Percentiles rank a stretch among this genome's conserved stretches.
These are phyloP conservation scores for Drosophila parvula DNA, from an alignment of 1,140 invertebrate genomes.

Conservation along the genomic window DNA sequence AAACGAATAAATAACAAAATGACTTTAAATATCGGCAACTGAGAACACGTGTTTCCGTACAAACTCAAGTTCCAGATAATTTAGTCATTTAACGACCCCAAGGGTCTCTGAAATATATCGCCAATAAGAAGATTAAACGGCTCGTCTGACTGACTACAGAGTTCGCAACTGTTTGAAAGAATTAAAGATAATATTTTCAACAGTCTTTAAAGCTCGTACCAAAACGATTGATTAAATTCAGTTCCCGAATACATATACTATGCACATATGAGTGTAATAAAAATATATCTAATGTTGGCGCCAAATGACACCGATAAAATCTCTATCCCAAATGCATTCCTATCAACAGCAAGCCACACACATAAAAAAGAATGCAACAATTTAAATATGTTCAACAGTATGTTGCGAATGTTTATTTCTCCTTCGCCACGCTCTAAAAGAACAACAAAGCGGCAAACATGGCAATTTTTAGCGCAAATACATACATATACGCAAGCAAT, in stretches of 20 bases:
- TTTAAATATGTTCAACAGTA: slow-evolving; percentile 61
- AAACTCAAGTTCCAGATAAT: too few relatives aligned
- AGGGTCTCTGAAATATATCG: too few relatives aligned
- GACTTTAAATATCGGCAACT: too few relatives aligned
- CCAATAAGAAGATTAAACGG: too few relatives aligned
- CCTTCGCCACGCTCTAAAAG: slow-evolving; percentile 13
- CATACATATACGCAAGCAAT: slow-evolving; percentile 44
- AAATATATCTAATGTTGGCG: slow-evolving; percentile 1
- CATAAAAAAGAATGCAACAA: slow-evolving; percentile 7
- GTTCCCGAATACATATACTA: not conserved
- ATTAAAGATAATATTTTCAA: not conserved
- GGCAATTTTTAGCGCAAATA: slow-evolving; percentile 51
- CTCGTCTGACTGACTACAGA: too few relatives aligned
- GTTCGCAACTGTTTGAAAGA: too few relatives aligned
- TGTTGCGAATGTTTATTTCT: slow-evolving; percentile 57
- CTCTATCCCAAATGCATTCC: slow-evolving; percentile 3
- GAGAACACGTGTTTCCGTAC: too few relatives aligned
- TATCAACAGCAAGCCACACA: not conserved
- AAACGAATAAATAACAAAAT: too few relatives aligned
- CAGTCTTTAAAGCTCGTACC: not conserved
- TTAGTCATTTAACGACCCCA: too few relatives aligned
- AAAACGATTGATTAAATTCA: not conserved
- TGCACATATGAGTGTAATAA: not conserved
- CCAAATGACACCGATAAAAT: slow-evolving; percentile 10
- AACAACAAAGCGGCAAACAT: slow-evolving; percentile 38